These are phyloP conservation scores for Oreortyx pictus DNA, from an alignment of 2,797 vertebrate genomes.

Conservation along the genomic window DNA sequence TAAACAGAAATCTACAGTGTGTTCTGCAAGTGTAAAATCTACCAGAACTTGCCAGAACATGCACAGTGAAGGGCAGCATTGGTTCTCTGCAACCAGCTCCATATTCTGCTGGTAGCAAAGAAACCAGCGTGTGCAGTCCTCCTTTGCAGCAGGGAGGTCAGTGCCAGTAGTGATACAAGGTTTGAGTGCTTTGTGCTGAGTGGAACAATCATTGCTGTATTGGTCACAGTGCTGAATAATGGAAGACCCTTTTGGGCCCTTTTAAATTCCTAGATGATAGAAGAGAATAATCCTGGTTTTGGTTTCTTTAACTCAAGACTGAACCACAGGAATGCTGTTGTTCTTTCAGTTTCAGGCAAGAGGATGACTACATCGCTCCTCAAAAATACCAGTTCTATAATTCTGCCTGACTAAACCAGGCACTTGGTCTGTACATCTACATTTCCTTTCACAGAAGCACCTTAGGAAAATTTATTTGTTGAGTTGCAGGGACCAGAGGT, in stretches of 20 bases:
- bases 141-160: neutral
- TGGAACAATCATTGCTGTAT: neutral
- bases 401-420: constrained; percentile 5
- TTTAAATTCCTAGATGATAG: neutral
- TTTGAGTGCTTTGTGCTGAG: neutral
- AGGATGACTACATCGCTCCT: neutral
- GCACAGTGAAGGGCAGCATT: neutral
- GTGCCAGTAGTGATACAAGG: neutral
- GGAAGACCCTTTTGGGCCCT: neutral
- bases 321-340: neutral
- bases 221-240: neutral
- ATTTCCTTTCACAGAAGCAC: constrained; percentile 6
- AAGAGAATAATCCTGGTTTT: neutral
- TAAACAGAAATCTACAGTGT: neutral
- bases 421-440: neutral
- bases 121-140: neutral
- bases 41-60: neutral
- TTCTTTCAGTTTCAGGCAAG: constrained; percentile 22
- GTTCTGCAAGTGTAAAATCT: neutral
- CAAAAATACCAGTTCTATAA: neutral
- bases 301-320: constrained; percentile 9
- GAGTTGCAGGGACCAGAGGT: constrained; percentile 1
- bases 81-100: neutral
- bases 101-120: constrained; percentile 15
- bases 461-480: constrained; percentile 15